Evolutionary conservation across 2,888 invertebrate species (phyloP).

Genomic region (Xanthia togata): DNA sequence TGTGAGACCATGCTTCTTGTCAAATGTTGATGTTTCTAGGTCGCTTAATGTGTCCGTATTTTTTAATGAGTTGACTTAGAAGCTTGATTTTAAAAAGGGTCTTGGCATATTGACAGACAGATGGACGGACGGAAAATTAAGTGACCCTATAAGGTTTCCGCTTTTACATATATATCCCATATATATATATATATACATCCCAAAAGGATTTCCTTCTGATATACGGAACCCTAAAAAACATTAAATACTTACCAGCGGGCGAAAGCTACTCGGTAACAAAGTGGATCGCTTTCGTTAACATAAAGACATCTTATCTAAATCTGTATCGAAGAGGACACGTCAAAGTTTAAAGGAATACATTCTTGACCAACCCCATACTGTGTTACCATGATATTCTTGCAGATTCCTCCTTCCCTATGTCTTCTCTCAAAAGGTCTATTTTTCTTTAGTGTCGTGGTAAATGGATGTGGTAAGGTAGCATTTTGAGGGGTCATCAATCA

Average conservation of each 20-base stretch:
- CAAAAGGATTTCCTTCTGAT: too few relatives aligned
- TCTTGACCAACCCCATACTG: slow-evolving; percentile 64
- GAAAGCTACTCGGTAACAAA: slow-evolving; percentile 54
- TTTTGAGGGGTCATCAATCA: slow-evolving; percentile 75
- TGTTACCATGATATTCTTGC: slow-evolving; percentile 37
- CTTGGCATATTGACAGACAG: too few relatives aligned
- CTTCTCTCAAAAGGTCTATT: not conserved
- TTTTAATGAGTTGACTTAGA: too few relatives aligned
- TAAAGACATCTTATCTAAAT: slow-evolving; percentile 70
- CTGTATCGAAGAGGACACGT: slow-evolving; percentile 72
- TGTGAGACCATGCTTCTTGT: not conserved
- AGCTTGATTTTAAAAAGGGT: too few relatives aligned
- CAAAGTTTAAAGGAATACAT: slow-evolving; percentile 72
- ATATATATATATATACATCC: too few relatives aligned
- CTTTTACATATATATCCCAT: too few relatives aligned
- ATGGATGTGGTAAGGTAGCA: slow-evolving; percentile 35
- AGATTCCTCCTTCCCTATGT: slow-evolving; percentile 16
- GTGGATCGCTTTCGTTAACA: slow-evolving; percentile 47
- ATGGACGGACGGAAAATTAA: too few relatives aligned
- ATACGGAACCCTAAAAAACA: slow-evolving; percentile 2
- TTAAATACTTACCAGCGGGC: slow-evolving; percentile 7
- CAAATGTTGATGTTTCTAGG: not conserved
- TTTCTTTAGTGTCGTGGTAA: slow-evolving; percentile 34
- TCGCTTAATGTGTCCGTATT: too few relatives aligned
- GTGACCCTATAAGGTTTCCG: too few relatives aligned